Conservation (phyloP, 2,113 vertebrate species). For the Vireo altiloquus region DNA sequence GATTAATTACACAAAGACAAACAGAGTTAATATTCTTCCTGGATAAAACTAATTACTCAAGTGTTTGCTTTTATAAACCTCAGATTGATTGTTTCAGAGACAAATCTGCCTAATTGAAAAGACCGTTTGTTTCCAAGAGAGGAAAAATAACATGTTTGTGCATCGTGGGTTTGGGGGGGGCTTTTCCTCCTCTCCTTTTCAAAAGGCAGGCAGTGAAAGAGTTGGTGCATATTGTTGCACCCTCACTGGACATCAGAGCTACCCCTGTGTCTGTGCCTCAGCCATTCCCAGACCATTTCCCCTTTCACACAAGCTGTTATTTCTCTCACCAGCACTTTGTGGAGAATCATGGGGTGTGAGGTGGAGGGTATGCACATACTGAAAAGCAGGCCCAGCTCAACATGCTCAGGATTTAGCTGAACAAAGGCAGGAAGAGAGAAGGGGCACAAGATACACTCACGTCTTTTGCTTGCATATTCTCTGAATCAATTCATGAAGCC, state of each 20-base stretch:
- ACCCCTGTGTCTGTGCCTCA: not conserved
- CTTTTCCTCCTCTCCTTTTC: not conserved
- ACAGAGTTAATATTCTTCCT: conserved; percentile 79
- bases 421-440: not conserved
- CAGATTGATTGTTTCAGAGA: conserved; percentile 71
- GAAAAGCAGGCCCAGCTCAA: not conserved
- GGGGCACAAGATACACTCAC: not conserved
- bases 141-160: conserved; percentile 12
- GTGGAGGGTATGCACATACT: not conserved
- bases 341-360: not conserved
- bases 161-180: not conserved
- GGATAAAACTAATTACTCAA: conserved; percentile 77
- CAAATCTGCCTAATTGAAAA: conserved; percentile 77
- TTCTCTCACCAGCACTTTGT: not conserved
- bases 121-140: conserved; percentile 63
- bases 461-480: not conserved
- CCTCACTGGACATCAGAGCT: not conserved
- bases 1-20: conserved; percentile 80
- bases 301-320: not conserved
- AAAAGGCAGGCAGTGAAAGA: not conserved
- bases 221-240: not conserved
- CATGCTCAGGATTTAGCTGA: not conserved
- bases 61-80: conserved; percentile 77
- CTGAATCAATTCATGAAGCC: not conserved
- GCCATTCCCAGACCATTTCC: not conserved